These are phyloP conservation scores for Amphiprion clarkii DNA, from an alignment of 2,797 vertebrate species.

Conservation along the genomic window DNA sequence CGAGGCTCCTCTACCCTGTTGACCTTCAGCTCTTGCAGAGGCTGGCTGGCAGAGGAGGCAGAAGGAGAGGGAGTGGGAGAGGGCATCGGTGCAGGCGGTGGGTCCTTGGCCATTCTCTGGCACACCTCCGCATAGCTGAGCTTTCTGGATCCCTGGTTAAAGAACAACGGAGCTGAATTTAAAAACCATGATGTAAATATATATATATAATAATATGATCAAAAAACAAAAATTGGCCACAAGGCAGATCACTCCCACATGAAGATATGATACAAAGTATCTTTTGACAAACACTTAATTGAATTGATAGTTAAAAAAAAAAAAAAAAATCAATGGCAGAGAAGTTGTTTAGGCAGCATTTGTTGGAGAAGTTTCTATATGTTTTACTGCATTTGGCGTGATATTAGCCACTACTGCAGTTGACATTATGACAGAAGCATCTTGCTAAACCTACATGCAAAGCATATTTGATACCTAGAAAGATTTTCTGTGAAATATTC, in stretches of 20 bases:
- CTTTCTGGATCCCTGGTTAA: conserved; percentile 87
- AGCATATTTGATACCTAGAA: neutral
- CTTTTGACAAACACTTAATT: no score
- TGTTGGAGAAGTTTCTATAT: no score
- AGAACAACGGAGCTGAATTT: neutral
- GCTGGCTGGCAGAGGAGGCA: conserved; percentile 75
- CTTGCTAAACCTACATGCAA: neutral
- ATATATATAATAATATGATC: neutral
- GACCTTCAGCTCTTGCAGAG: conserved; percentile 89
- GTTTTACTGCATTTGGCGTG: no score
- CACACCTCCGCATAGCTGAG: conserved; percentile 95
- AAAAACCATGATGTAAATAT: neutral
- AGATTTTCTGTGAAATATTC: no score
- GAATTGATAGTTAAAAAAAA: no score
- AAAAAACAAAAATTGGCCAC: neutral
- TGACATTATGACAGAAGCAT: neutral
- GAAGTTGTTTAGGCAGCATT: no score
- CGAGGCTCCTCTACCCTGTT: conserved; percentile 86
- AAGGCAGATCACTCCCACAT: no score
- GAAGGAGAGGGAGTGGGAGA: conserved; percentile 51
- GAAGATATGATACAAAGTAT: neutral
- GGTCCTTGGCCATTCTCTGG: conserved; percentile 89
- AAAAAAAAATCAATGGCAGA: no score
- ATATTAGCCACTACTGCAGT: no score
- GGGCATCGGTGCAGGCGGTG: conserved; percentile 65